A percentile compares a stretch with the other conserved stretches of the same genome.
phyloP scores from a whole-genome alignment of 2,113 vertebrate genomes.

The Eulemur macaco region DNA sequence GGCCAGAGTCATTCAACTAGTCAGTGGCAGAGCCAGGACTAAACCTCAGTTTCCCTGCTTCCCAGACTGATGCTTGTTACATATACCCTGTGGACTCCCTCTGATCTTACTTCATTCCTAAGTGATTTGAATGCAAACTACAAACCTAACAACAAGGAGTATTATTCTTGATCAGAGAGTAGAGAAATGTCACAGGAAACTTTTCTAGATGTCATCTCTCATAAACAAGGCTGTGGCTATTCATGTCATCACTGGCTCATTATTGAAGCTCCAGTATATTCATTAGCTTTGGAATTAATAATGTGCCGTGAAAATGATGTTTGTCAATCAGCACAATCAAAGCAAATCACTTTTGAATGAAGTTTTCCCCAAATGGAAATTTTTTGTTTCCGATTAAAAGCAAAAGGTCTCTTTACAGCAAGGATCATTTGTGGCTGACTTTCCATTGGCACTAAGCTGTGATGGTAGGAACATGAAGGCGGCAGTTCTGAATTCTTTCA shows the following conservation, averaged over 20 bases:
- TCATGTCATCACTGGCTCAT: background rate
- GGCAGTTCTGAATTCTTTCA: background rate
- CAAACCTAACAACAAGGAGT: background rate
- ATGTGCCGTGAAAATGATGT: background rate
- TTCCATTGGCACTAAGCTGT: background rate
- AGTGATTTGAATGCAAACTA: background rate
- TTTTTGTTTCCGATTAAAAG: background rate
- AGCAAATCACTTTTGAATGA: background rate
- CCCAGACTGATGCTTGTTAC: background rate
- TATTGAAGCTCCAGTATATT: background rate
- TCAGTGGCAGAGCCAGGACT: background rate
- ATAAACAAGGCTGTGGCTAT: background rate
- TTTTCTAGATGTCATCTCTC: background rate
- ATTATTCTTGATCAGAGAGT: background rate
- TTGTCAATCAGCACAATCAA: background rate
- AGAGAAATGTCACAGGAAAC: slow-evolving; percentile 22
- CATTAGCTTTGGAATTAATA: background rate
- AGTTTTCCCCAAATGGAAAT: background rate
- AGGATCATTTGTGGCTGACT: background rate
- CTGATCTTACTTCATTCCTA: background rate
- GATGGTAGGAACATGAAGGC: background rate
- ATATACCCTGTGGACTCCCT: background rate
- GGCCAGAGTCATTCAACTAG: background rate
- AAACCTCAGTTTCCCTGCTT: background rate
- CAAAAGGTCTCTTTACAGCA: background rate